These are phyloP conservation scores for Anticlea derivata DNA, from an alignment of 2,888 invertebrate species.

Conservation along the genomic window DNA sequence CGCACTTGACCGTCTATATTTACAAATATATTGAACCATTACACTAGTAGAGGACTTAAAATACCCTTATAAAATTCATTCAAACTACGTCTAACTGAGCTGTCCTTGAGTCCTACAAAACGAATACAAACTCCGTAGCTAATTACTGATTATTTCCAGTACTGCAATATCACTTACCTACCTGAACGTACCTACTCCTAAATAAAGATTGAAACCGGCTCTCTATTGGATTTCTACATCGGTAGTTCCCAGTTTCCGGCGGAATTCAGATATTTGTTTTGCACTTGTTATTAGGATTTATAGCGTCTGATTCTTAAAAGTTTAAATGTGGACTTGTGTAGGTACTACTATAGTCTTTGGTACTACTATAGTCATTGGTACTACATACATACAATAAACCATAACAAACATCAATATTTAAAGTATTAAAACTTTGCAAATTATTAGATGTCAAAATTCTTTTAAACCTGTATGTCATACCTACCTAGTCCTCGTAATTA, in stretches of 20 bases:
- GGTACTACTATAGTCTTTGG: no score
- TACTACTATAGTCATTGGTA: no score
- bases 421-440: no score
- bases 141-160: slow-evolving; percentile 22
- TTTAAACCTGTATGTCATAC: no score
- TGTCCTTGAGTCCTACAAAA: slow-evolving; percentile 20
- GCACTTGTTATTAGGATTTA: neutral
- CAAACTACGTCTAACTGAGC: neutral
- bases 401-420: no score
- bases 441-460: no score
- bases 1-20: no score
- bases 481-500: no score
- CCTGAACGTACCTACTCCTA: slow-evolving; percentile 6
- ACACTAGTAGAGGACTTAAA: no score
- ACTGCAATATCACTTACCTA: slow-evolving; percentile 9
- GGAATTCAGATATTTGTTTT: slow-evolving; percentile 22
- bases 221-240: slow-evolving; percentile 25
- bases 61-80: neutral
- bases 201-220: slow-evolving; percentile 12
- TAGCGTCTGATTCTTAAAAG: neutral
- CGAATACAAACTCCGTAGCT: slow-evolving; percentile 13
- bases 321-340: no score
- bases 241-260: slow-evolving; percentile 20
- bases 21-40: no score
- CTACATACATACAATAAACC: no score